These are phyloP conservation scores for Lagorchestes hirsutus DNA, from an alignment of 2,797 vertebrate genomes.

Conservation along the genomic window DNA sequence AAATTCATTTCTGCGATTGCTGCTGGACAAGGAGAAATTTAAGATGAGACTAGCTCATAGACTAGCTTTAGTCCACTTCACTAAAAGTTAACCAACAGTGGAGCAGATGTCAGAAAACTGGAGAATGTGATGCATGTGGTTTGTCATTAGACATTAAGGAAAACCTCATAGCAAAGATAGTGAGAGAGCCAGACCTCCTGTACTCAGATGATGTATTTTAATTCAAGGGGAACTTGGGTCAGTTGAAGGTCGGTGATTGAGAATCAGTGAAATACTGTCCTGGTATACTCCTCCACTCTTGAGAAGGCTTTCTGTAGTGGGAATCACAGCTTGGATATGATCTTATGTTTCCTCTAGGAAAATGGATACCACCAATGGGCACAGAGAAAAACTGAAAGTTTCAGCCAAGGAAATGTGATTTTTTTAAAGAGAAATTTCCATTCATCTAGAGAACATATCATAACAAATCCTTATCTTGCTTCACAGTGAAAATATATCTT, in stretches of 20 bases:
- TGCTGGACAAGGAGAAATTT: conserved; percentile 58
- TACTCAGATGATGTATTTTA: not conserved
- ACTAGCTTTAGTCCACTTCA: conserved; percentile 33
- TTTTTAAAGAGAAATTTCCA: conserved; percentile 42
- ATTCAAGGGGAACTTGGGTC: not conserved
- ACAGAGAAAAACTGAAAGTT: conserved; percentile 70
- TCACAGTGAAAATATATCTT: conserved; percentile 13
- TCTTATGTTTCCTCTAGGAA: conserved; percentile 8
- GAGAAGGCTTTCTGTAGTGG: not conserved
- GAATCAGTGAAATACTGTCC: not conserved
- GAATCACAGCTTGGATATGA: not conserved
- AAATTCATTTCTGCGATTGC: conserved; percentile 59
- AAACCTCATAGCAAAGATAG: not conserved
- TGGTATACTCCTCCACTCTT: not conserved
- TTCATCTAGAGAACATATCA: conserved; percentile 46
- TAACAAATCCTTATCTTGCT: not conserved
- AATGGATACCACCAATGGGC: conserved; percentile 25
- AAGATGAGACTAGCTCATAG: conserved; percentile 61
- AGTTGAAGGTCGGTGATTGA: conserved; percentile 23
- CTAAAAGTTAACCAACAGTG: not conserved
- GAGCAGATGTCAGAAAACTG: conserved; percentile 19
- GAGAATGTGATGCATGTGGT: conserved; percentile 57
- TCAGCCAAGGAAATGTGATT: conserved; percentile 36
- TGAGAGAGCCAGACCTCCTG: not conserved
- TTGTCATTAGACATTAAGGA: conserved; percentile 40